Conservation (phyloP, 2,888 invertebrate genomes). For the Oscheius onirici region DNA sequence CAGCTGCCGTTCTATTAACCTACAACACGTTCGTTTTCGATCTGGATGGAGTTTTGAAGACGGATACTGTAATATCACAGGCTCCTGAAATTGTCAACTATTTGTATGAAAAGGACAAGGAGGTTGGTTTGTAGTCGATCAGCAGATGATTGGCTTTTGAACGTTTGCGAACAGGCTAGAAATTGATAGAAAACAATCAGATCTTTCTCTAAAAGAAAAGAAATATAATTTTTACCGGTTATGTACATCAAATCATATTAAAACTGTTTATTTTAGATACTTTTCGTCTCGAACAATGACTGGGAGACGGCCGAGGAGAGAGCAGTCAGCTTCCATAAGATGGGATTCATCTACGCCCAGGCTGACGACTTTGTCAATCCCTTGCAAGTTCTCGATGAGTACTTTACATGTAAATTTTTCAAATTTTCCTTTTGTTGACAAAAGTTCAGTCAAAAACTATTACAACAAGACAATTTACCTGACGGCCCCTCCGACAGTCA, state of each 20-base stretch:
- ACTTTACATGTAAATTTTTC: constrained; percentile 9
- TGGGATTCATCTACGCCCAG: constrained; percentile 1
- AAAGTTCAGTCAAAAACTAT: constrained; percentile 10
- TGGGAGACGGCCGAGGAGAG: constrained; percentile 18
- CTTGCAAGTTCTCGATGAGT: background rate
- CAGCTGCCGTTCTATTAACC: constrained; percentile 1
- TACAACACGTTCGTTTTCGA: constrained; percentile 22
- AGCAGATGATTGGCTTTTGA: background rate
- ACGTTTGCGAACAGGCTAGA: background rate
- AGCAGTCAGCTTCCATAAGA: background rate
- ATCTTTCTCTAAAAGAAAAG: too few relatives aligned
- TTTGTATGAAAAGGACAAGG: constrained; percentile 19
- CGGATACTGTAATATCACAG: constrained; percentile 1
- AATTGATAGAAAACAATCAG: background rate
- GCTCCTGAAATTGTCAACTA: constrained; percentile 22
- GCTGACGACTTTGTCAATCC: constrained; percentile 11
- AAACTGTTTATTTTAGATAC: constrained; percentile 3
- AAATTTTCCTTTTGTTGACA: too few relatives aligned
- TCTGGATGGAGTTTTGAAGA: constrained; percentile 19
- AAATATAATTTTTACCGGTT: background rate
- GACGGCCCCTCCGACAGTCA: background rate
- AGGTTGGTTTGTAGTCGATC: background rate
- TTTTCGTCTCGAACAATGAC: constrained; percentile 25
- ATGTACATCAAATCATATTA: background rate
- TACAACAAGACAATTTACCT: constrained; percentile 15